Evolutionary conservation across 2,797 vertebrate genomes (phyloP), one percentile per base, ranked within the genome.

Genomic region (Nyctalus aviator): DNA sequence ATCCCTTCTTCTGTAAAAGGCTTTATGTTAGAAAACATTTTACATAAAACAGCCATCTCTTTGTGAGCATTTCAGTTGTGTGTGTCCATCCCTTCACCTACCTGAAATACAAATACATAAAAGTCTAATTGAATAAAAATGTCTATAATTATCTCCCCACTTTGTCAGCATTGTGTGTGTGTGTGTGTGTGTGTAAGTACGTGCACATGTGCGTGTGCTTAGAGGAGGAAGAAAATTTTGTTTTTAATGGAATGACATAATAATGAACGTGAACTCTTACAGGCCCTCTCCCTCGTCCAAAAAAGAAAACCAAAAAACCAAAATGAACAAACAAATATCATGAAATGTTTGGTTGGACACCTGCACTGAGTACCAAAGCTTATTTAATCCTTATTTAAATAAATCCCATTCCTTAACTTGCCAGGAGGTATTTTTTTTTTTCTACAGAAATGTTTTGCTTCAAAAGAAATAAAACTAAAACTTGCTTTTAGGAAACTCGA

Each of bases 11-110:
- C 97, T 92, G 68, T 94, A 71, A 95, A 94, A 69, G 1, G 2
- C 20, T 92, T 90, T 96, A 91, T 93, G 94, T 96, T 94, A 96
- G 84, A 91, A 97, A 97, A 96, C 81, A 83, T 81, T 95, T 66
- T 59, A 55, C 7, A 37, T 73, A 25, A 95, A 82, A 66, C 59
- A 35, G 46, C 64, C 73, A 76, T 15, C 13, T 57, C 23, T 35
- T 32, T 66, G 20, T 48, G 30, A 64, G 6, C 6, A 30, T 89
- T 91, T 94, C 44, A 94, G 77, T n/a, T 66, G 53, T 83, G 59
- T 83, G 44, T 85, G 4, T 68, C 44, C 53, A 62, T 68, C 15
- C 8, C 30, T 89, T 84, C 50, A 3, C 35, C 5, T 73, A 2
- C 9, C 15, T 72, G 62, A 92, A 64, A 57, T 87, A 57, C 93